Conservation (phyloP, 2,113 vertebrate genomes). For the Poicephalus meyeri region DNA sequence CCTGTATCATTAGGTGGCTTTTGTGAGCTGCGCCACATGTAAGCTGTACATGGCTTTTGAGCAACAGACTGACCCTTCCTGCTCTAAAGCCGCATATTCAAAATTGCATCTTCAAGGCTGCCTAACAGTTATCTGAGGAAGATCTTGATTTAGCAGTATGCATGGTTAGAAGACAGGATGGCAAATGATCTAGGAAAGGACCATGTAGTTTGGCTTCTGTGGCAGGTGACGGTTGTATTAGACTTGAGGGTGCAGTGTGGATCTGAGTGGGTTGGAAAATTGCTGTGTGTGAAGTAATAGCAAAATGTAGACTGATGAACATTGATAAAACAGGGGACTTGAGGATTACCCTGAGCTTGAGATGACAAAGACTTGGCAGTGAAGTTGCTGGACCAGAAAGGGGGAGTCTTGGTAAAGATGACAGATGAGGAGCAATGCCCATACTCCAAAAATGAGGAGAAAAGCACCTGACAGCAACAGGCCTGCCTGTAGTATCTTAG, state of each 20-base stretch:
- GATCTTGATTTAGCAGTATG: neutral
- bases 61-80: neutral
- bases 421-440: neutral
- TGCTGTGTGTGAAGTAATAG: neutral
- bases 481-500: neutral
- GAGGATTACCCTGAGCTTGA: neutral
- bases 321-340: neutral
- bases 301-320: neutral
- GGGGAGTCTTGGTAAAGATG: neutral
- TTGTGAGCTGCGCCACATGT: fast-evolving
- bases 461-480: neutral
- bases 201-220: neutral
- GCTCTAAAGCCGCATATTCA: neutral
- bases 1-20: neutral
- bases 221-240: neutral
- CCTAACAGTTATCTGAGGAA: neutral
- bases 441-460: neutral
- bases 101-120: neutral
- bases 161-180: fast-evolving
- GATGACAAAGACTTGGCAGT: neutral
- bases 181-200: neutral
- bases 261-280: neutral
- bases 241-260: neutral
- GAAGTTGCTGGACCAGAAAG: neutral
- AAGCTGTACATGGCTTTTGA: neutral